Evolutionary conservation across 2,888 invertebrate species (phyloP).

Genomic region (Dasypolia templi): DNA sequence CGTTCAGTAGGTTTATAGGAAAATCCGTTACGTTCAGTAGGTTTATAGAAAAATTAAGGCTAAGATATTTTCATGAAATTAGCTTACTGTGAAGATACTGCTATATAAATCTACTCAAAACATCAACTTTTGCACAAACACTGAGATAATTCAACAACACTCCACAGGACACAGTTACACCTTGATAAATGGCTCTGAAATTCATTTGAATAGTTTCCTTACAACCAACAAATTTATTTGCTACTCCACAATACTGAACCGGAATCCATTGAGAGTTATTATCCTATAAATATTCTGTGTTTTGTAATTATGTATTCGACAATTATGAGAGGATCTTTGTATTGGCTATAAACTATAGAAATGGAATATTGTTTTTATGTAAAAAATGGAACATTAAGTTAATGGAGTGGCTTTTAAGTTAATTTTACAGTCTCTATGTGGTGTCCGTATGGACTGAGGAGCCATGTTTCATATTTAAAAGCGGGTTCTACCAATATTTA

Average conservation of each 20-base stretch:
- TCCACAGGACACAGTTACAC: slow-evolving; percentile 39
- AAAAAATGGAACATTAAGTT: slow-evolving; percentile 30
- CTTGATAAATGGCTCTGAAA: slow-evolving; percentile 60
- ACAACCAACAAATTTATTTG: slow-evolving; percentile 60
- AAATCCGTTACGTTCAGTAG: too few relatives aligned
- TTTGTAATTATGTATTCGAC: slow-evolving; percentile 65
- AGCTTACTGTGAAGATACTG: neutral
- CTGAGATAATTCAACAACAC: slow-evolving; percentile 37
- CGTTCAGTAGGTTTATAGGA: too few relatives aligned
- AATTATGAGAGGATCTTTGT: slow-evolving; percentile 63
- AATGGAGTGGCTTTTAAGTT: slow-evolving; percentile 11
- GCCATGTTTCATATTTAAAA: neutral
- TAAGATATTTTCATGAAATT: too few relatives aligned
- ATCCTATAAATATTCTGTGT: slow-evolving; percentile 63
- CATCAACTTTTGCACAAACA: slow-evolving; percentile 24
- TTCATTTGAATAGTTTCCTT: slow-evolving; percentile 69
- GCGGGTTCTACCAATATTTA: too few relatives aligned
- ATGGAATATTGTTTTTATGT: slow-evolving; percentile 44
- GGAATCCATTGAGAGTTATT: slow-evolving; percentile 64
- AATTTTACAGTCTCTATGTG: neutral
- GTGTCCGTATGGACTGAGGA: neutral
- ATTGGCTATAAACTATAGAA: slow-evolving; percentile 56
- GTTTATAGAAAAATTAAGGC: too few relatives aligned
- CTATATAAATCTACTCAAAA: neutral
- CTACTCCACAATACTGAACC: slow-evolving; percentile 35